phyloP scores from a whole-genome alignment of 2,888 invertebrate genomes.

The Calephelis perditalis region DNA sequence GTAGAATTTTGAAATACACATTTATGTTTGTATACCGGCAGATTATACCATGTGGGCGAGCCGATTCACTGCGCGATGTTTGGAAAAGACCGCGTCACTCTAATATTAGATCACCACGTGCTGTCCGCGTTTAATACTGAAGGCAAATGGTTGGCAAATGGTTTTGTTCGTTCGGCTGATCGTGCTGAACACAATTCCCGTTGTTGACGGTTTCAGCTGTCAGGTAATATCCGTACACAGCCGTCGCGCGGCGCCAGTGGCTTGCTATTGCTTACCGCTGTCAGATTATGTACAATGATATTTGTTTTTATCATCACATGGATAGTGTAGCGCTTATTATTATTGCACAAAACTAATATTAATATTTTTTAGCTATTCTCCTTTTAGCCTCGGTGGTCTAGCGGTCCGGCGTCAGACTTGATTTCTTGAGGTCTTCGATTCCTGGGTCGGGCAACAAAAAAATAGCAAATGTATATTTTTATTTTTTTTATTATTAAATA shows the following conservation, averaged over 20 bases:
- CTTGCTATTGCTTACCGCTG: conserved; percentile 7
- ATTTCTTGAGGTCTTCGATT: no score
- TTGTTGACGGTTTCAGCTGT: conserved; percentile 67
- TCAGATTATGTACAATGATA: conserved; percentile 7
- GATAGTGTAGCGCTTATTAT: no score
- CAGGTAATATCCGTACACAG: conserved; percentile 40
- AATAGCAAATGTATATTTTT: no score
- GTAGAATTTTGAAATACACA: conserved; percentile 57
- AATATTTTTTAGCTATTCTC: no score
- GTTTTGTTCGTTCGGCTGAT: conserved; percentile 35
- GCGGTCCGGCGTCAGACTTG: no score
- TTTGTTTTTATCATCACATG: conserved; percentile 45
- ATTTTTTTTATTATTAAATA: no score
- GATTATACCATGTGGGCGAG: conserved; percentile 44
- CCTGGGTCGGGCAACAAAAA: no score
- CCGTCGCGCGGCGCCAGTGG: conserved; percentile 34
- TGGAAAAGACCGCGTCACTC: conserved; percentile 40
- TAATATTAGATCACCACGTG: conserved; percentile 71
- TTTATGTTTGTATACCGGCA: conserved; percentile 50
- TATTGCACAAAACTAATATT: no score
- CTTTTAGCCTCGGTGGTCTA: no score
- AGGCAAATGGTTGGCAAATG: conserved; percentile 67
- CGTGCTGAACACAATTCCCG: conserved; percentile 37
- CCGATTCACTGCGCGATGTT: conserved; percentile 41
- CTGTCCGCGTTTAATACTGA: conserved; percentile 55